A percentile compares a stretch with the other conserved stretches of the same genome.
Evolutionary conservation across 2,113 vertebrate genomes (phyloP).

Genomic region (Emydocephalus ijimae): DNA sequence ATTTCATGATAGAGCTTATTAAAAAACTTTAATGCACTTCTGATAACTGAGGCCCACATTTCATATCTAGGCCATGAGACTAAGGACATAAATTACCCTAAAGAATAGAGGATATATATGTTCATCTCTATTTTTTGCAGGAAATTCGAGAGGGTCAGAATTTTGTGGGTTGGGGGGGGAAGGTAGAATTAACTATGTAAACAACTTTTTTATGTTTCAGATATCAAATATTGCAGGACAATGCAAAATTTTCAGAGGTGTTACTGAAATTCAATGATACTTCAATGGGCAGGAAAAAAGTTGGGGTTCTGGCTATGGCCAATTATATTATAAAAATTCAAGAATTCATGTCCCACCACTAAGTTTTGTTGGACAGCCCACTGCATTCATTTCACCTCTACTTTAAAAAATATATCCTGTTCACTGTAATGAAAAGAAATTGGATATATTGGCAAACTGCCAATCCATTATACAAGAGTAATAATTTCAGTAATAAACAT

Average conservation of each 20-base stretch:
- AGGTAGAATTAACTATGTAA: background rate
- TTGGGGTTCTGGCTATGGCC: background rate
- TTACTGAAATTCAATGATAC: background rate
- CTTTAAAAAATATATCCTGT: background rate
- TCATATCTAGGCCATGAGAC: background rate
- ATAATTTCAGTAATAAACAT: background rate
- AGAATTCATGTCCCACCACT: background rate
- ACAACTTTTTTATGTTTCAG: background rate
- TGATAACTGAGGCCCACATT: background rate
- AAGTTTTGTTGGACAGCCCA: background rate
- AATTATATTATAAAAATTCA: background rate
- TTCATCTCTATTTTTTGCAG: background rate
- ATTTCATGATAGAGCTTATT: background rate
- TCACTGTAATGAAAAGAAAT: fast-evolving
- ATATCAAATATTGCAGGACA: background rate
- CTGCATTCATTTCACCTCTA: background rate
- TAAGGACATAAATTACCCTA: background rate
- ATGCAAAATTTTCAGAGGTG: background rate
- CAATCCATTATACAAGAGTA: background rate
- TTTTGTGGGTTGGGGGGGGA: background rate
- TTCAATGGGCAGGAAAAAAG: background rate
- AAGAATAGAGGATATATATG: background rate
- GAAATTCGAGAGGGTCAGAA: background rate
- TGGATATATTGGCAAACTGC: fast-evolving
- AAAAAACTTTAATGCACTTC: background rate